Evolutionary conservation across 2,888 invertebrate species (phyloP).

Genomic region (Cheilosia vernalis): DNA sequence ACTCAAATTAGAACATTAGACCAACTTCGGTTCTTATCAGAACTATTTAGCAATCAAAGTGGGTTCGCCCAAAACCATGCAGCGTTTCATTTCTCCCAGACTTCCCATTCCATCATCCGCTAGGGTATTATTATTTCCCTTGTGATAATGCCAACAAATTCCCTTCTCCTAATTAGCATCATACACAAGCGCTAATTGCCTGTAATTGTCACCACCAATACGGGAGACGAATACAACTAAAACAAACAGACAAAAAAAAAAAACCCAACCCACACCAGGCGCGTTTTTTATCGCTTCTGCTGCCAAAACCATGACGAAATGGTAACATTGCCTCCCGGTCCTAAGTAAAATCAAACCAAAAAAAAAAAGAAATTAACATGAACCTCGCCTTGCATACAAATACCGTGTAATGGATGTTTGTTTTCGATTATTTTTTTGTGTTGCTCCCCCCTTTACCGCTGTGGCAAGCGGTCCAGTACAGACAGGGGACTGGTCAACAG

Average conservation of each 20-base stretch:
- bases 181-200: slow-evolving; percentile 58
- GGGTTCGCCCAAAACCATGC: slow-evolving; percentile 24
- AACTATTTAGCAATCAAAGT: background rate
- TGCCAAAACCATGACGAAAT: background rate
- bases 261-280: background rate
- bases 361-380: too few species aligned
- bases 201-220: slow-evolving; percentile 66
- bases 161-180: slow-evolving; percentile 54
- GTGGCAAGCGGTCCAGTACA: background rate
- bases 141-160: slow-evolving; percentile 8
- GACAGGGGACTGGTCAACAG: slow-evolving; percentile 53
- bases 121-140: slow-evolving; percentile 5
- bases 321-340: too few species aligned
- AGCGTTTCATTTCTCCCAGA: background rate
- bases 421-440: slow-evolving; percentile 42
- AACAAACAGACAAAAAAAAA: background rate
- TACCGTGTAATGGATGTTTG: slow-evolving; percentile 63
- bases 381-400: slow-evolving; percentile 52
- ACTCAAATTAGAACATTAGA: too few species aligned
- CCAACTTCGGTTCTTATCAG: too few species aligned
- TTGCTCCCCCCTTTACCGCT: slow-evolving; percentile 11
- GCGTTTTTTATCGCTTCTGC: background rate
- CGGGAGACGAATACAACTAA: too few species aligned
- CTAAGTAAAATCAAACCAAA: too few species aligned
- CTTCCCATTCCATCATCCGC: background rate